These are phyloP conservation scores for Drosophila simulans DNA, from an alignment of 1,140 invertebrate species.

Conservation along the genomic window DNA sequence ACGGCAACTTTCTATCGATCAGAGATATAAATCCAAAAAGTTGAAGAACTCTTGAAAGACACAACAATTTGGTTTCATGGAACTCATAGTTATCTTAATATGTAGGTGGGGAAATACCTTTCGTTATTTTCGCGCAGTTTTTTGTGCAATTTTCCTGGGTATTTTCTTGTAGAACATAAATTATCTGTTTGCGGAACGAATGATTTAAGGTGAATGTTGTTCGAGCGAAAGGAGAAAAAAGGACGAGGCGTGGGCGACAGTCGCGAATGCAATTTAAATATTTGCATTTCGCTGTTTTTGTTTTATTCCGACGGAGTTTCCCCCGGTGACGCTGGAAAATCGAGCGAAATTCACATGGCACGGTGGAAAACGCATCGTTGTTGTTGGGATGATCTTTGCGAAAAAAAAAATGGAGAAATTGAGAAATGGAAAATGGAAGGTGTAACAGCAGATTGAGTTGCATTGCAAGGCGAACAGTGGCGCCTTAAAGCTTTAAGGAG, in stretches of 20 bases:
- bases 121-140: not conserved
- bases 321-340: constrained; percentile 24
- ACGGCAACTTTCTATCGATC: constrained; percentile 50
- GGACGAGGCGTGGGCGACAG: constrained; percentile 41
- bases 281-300: constrained; percentile 67
- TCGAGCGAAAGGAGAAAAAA: not conserved
- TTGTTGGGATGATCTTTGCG: not conserved
- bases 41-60: not conserved
- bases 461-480: constrained; percentile 9
- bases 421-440: not conserved
- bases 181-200: constrained; percentile 80
- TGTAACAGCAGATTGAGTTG: constrained; percentile 30
- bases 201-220: constrained; percentile 72
- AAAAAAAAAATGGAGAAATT: not conserved
- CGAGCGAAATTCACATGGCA: constrained; percentile 57
- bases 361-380: constrained; percentile 56
- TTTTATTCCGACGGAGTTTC: constrained; percentile 43
- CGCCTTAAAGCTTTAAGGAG: constrained; percentile 66
- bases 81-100: too few relatives aligned
- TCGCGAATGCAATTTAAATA: constrained; percentile 80
- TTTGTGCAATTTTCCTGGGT: not conserved
- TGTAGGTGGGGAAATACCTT: too few relatives aligned
- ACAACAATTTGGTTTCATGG: not conserved
- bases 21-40: not conserved
- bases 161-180: constrained; percentile 74